phyloP scores from a whole-genome alignment of 2,888 invertebrate genomes.

The Pantelozetes paolii region DNA sequence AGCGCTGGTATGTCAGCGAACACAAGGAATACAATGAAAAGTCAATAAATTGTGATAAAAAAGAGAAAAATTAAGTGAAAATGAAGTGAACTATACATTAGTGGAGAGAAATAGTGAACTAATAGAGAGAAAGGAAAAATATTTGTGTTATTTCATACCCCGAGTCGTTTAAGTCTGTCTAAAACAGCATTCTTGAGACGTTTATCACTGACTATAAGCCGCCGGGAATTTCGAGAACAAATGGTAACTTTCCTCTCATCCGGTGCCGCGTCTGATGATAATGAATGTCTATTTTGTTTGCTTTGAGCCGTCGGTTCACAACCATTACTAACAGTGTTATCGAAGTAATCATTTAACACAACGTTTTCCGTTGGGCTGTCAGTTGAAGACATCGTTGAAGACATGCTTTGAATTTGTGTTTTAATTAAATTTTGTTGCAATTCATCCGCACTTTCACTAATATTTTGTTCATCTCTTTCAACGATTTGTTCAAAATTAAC shows the following conservation, averaged over 20 bases:
- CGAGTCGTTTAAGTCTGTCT: slow-evolving; percentile 14
- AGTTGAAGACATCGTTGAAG: neutral
- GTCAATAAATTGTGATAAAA: neutral
- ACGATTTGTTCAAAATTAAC: neutral
- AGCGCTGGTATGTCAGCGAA: slow-evolving; percentile 16
- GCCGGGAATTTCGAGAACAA: slow-evolving; percentile 20
- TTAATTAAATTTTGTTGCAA: neutral
- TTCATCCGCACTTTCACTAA: neutral
- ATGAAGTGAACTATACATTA: neutral
- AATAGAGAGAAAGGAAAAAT: neutral
- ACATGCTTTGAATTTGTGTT: neutral
- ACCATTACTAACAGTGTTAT: neutral
- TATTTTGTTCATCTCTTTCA: neutral
- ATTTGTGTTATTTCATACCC: neutral
- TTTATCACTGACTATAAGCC: slow-evolving; percentile 29
- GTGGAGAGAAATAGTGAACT: neutral
- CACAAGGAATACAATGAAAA: neutral
- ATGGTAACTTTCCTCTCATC: neutral
- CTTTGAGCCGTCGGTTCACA: neutral
- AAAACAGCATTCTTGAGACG: slow-evolving; percentile 9
- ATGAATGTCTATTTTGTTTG: neutral
- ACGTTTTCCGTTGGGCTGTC: neutral
- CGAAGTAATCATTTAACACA: slow-evolving; percentile 32
- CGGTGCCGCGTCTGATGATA: neutral
- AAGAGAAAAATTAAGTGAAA: neutral